Conservation (phyloP, 2,888 invertebrate genomes). For the Cheilosia urbana region DNA sequence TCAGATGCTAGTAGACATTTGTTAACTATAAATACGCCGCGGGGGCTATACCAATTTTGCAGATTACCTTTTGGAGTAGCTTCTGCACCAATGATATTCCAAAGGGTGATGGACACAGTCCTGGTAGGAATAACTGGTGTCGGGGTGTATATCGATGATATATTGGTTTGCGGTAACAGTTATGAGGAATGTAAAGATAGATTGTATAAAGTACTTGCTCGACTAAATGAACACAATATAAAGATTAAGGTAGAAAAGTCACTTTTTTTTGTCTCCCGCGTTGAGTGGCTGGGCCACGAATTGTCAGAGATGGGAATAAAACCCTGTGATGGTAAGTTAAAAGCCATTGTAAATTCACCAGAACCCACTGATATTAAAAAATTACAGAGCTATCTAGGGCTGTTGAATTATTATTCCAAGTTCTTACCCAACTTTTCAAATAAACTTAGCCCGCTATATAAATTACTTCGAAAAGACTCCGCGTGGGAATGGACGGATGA, state of each 20-base stretch:
- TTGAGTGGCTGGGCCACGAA: not conserved
- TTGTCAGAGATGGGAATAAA: not conserved
- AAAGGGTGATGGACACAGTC: slow-evolving; percentile 53
- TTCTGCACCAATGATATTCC: slow-evolving; percentile 57
- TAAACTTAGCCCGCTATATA: slow-evolving; percentile 13
- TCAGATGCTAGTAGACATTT: slow-evolving; percentile 12
- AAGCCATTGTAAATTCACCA: not conserved
- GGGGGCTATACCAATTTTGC: slow-evolving; percentile 42
- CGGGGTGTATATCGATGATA: slow-evolving; percentile 52
- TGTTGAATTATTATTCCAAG: slow-evolving; percentile 6
- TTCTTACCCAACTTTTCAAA: slow-evolving; percentile 12
- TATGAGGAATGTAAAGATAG: not conserved
- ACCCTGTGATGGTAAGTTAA: not conserved
- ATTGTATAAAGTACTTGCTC: not conserved
- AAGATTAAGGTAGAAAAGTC: not conserved
- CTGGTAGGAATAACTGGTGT: slow-evolving; percentile 38
- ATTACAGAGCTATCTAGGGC: not conserved
- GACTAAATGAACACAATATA: slow-evolving; percentile 12
- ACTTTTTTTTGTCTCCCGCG: no score
- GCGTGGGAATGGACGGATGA: not conserved
- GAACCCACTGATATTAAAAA: not conserved
- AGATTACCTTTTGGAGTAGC: slow-evolving; percentile 51
- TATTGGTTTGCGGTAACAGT: slow-evolving; percentile 34
- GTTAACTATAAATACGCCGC: slow-evolving; percentile 46
- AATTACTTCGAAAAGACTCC: slow-evolving; percentile 7